Evolutionary conservation across 2,888 invertebrate species (phyloP), one percentile per base, ranked within the genome.

Genomic region (Chloromyia formosa): DNA sequence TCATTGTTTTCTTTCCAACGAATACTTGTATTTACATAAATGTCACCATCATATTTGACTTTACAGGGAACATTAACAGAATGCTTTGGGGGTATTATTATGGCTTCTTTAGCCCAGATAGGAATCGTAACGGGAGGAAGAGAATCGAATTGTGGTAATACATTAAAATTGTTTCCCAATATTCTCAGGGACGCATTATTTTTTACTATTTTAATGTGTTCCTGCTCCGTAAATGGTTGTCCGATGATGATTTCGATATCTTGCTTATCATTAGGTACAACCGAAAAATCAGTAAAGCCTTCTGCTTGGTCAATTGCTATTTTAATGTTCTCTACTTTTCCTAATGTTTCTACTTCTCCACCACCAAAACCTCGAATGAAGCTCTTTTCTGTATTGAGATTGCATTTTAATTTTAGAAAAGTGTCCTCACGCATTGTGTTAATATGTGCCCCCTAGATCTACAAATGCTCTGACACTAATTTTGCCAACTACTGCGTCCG

Each of bases 61-160:
- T 4, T 20, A 14, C 42, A 45, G 2, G 9, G 10, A 16, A 53
- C 53, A 27, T 2, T 45, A 22, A 2, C 18, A 10, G 45, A 49
- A 22, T 45, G 16, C n/a, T 53, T 68, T 20, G 68, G 23, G 7
- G 68, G 68, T 12, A 68, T 68, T 2, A 68, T 14, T 2, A 4
- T 2, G 3, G 22, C 53, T 53, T 68, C 53, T 23, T 49, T 53
- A 22, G 53, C 68, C 66, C 66, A 66, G 7, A 66, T 3, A 7
- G 5, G 16, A 4, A 66, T 20, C 42, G 40, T 66, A 35, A 14
- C 16, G 7, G 45, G 66, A 3, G 42, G 45, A 23, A 20, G 4
- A 5, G 9, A 14, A 4, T 22, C 20, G 4, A 18, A 10, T 4
- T 5, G 18, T 3, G 60, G 60, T 20, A 60, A 18, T 16, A 9